Evolutionary conservation across 2,888 invertebrate genomes (phyloP), one percentile per base, ranked within the genome.

Genomic region (Agrotis clavis): DNA sequence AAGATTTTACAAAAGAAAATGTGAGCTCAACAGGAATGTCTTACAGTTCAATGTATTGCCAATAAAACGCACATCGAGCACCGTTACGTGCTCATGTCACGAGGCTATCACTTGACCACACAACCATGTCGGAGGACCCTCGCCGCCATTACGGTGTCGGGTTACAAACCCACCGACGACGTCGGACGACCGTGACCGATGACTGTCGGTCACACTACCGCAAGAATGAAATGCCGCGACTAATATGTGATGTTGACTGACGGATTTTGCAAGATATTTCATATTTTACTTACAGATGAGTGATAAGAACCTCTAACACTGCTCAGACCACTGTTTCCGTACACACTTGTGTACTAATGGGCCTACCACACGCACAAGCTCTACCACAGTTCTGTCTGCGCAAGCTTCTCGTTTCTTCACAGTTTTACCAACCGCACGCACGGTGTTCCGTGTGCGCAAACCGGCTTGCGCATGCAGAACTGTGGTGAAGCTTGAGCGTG

Each of bases 71-170:
- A n/a, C 35, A n/a, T 25, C 13, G 5, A 50, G 18, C 35, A 65
- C 79, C 48, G 77, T n/a, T 75, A 79, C 35, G 35, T 57, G 35
- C 57, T 56, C 13, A 56, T 63, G 66, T 67, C 51, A 74, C 30
- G 51, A 72, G 57, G 45, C 68, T 45, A 78, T 74, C 57, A 60
- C 51, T 16, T 16, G 59, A 64, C 56, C 73, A 70, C 54, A 30
- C 41, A 71, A 68, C 59, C 82, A 59, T 60, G 64, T 35, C 71
- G 47, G 47, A 84, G 82, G 54, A 68, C 66, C 30, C 77, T 76
- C 54, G 21, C 59, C 16, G 56, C 74, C 76, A 83, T 81, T 84
- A 83, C 76, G 73, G 85, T 77, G 83, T 84, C 74, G 64, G 59
- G 74, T 85, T 81, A 81, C 85, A 62, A 19, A 51, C 60, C 35